These are phyloP conservation scores for Ormyrus labotus DNA, from an alignment of 2,888 invertebrate genomes.

Conservation along the genomic window DNA sequence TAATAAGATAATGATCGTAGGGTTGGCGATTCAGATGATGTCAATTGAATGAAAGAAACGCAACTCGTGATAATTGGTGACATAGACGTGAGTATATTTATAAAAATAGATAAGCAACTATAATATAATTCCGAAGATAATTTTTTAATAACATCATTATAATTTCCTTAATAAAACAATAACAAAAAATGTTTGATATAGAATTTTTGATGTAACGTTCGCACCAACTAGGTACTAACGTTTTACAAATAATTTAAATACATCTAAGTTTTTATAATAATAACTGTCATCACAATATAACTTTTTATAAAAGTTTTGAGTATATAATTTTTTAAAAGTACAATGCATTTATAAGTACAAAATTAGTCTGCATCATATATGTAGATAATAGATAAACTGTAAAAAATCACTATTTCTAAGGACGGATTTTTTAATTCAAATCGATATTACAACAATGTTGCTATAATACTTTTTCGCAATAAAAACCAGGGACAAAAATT, in stretches of 20 bases:
- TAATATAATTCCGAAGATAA: constrained; percentile 31
- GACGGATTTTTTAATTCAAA: constrained; percentile 33
- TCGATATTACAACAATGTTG: no score
- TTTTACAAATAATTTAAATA: constrained; percentile 18
- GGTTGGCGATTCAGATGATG: constrained; percentile 37
- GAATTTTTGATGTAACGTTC: constrained; percentile 2
- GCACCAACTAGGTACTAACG: not conserved
- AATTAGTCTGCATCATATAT: not conserved
- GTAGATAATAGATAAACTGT: constrained; percentile 3
- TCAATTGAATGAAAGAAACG: constrained; percentile 41
- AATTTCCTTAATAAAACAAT: constrained; percentile 26
- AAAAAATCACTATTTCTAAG: constrained; percentile 17
- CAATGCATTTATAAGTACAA: constrained; percentile 16
- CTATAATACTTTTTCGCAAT: not conserved
- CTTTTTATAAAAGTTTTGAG: constrained; percentile 1
- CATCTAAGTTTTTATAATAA: not conserved
- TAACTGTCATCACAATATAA: not conserved
- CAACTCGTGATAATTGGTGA: constrained; percentile 22
- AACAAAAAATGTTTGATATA: constrained; percentile 3
- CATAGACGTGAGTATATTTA: constrained; percentile 43
- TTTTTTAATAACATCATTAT: constrained; percentile 14
- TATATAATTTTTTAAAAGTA: constrained; percentile 9
- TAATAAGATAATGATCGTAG: not conserved
- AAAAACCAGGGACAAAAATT: not conserved
- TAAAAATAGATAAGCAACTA: constrained; percentile 43